Percentiles rank a stretch among this genome's conserved stretches.
These are phyloP conservation scores for Aphyosemion australe DNA, from an alignment of 2,113 vertebrate genomes.

Conservation along the genomic window DNA sequence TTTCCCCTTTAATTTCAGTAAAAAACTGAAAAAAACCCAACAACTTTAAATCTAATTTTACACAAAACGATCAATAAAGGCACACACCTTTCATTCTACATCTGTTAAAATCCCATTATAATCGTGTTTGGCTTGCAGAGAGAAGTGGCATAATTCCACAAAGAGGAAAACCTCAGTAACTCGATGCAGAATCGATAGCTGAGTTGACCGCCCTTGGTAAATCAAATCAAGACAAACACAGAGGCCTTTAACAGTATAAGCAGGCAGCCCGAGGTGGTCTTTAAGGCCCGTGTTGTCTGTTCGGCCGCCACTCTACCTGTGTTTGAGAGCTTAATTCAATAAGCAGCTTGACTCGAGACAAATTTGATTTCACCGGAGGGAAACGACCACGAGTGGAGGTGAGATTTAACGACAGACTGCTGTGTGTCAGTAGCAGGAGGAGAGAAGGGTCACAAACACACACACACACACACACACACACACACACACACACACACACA, in stretches of 20 bases:
- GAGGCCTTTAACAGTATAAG: conserved; percentile 68
- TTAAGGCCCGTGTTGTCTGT: conserved; percentile 64
- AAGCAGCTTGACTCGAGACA: conserved; percentile 59
- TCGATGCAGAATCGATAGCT: conserved; percentile 67
- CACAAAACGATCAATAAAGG: conserved; percentile 4
- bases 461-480: conserved; percentile 1
- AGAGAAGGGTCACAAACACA: conserved; percentile 2
- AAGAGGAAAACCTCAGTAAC: conserved; percentile 64
- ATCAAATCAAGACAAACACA: conserved; percentile 71
- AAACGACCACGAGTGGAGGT: conserved; percentile 38
- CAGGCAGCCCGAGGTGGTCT: conserved; percentile 64
- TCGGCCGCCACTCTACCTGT: conserved; percentile 60
- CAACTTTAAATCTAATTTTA: conserved; percentile 7
- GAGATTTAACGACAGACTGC: conserved; percentile 35
- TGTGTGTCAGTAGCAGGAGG: conserved; percentile 24
- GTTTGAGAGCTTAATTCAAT: conserved; percentile 70
- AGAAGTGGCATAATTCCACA: conserved; percentile 50
- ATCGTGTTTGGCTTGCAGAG: conserved; percentile 26
- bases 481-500: conserved; percentile 16
- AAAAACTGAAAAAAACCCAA: neutral
- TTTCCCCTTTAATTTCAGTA: too few relatives aligned
- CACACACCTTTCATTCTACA: conserved; percentile 1
- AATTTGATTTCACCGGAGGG: conserved; percentile 63
- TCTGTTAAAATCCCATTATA: conserved; percentile 7
- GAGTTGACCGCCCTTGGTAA: conserved; percentile 65